Conservation (phyloP, 2,888 invertebrate genomes). For the Drosophila rellima region DNA sequence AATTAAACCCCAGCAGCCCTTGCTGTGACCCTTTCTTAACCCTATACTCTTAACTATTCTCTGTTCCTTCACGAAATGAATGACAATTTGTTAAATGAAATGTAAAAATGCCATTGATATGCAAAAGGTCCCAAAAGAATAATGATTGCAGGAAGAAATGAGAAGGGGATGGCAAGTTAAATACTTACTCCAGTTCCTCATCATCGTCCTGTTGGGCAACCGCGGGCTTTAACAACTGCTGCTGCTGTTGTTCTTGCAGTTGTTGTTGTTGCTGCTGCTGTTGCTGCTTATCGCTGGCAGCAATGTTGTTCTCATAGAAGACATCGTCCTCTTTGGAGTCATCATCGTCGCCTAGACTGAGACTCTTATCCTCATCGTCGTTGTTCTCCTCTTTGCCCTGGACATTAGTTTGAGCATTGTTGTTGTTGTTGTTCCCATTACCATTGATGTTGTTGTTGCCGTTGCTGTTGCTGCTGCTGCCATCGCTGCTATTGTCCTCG, state of each 20-base stretch:
- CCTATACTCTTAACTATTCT: constrained; percentile 33
- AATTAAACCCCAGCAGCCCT: not conserved
- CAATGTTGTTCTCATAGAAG: constrained; percentile 91
- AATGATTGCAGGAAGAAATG: not conserved
- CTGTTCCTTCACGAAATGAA: constrained; percentile 14
- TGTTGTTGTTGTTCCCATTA: constrained; percentile 52
- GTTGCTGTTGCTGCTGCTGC: constrained; percentile 64
- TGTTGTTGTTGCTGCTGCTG: constrained; percentile 52
- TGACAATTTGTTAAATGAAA: constrained; percentile 75
- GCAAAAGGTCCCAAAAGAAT: constrained; percentile 40
- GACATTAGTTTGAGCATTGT: constrained; percentile 84
- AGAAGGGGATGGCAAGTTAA: not conserved
- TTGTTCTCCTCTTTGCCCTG: constrained; percentile 63
- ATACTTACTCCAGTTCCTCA: constrained; percentile 87
- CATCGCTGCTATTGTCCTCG: constrained; percentile 87
- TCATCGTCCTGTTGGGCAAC: constrained; percentile 86
- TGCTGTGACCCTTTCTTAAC: constrained; percentile 12
- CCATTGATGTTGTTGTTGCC: constrained; percentile 46
- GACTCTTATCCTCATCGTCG: constrained; percentile 87
- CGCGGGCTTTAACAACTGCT: constrained; percentile 56
- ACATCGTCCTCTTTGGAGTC: constrained; percentile 89
- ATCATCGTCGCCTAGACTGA: constrained; percentile 75
- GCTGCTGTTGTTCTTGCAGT: constrained; percentile 51
- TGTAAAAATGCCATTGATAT: constrained; percentile 66
- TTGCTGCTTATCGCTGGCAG: constrained; percentile 85